Conservation (phyloP, 2,888 invertebrate species). For the Lacanobia wlatinum region DNA sequence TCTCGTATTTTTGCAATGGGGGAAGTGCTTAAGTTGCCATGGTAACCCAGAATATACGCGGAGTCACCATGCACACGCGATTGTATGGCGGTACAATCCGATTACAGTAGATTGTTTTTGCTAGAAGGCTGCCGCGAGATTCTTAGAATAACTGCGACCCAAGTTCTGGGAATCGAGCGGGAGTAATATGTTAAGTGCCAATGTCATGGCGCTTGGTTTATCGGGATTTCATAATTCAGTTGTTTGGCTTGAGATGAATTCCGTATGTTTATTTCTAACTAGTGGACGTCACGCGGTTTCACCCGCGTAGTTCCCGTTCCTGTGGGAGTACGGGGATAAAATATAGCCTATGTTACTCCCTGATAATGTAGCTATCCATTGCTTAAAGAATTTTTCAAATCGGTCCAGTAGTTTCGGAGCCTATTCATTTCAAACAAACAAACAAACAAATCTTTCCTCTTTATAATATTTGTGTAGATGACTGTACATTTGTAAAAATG, state of each 20-base stretch:
- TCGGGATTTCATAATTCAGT: neutral
- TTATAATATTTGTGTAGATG: too few species aligned
- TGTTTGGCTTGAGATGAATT: neutral
- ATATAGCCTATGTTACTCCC: too few species aligned
- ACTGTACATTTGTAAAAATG: neutral
- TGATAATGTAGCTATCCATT: too few species aligned
- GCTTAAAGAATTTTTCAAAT: too few species aligned
- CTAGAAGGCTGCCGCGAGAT: slow-evolving; percentile 59
- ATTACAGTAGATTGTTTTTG: slow-evolving; percentile 79
- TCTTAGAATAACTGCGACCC: slow-evolving; percentile 41
- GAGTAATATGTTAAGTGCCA: neutral
- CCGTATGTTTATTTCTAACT: too few species aligned
- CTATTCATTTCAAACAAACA: too few species aligned
- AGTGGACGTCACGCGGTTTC: too few species aligned
- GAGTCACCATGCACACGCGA: slow-evolving; percentile 62
- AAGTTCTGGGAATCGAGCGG: slow-evolving; percentile 41
- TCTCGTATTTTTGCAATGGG: slow-evolving; percentile 40
- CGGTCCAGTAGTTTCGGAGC: too few species aligned
- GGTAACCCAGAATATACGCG: slow-evolving; percentile 51
- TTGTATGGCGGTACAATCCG: slow-evolving; percentile 73
- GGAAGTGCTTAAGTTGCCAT: slow-evolving; percentile 56
- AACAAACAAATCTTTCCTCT: too few species aligned
- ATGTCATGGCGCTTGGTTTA: neutral
- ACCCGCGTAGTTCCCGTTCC: too few species aligned
- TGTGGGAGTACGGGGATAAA: too few species aligned